Evolutionary conservation across 2,888 invertebrate genomes (phyloP), one percentile per base, ranked within the genome.

Genomic region (Dryobotodes eremita): DNA sequence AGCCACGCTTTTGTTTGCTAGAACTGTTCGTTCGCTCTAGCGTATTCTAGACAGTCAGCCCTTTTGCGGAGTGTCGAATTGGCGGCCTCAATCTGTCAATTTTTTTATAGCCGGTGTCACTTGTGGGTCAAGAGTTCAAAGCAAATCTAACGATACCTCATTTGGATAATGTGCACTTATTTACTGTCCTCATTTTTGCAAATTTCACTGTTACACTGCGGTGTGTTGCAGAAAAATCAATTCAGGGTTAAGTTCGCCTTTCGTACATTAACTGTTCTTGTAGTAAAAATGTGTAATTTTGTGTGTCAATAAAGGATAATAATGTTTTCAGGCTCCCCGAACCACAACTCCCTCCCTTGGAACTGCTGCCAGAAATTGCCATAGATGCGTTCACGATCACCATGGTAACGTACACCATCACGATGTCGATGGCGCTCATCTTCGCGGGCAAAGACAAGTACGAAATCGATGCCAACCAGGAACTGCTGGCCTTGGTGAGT

Each of bases 351-450:
- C 98, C 98, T 0, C 97, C 97, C 0, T 92, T 98, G 70, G 95
- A 97, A 48, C 92, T 98, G 53, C 87, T 98, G 11, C 97, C 97
- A 0, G 88, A 92, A 17, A 96, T 98, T 64, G 96, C 97, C 0
- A 70, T 98, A 36, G 98, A 98, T 90, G 97, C 98, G 57, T 96
- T 98, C 87, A 97, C 98, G 46, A 98, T 98, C 86, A 97, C 98
- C 17, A 97, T 98, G 97, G 98, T 98, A 5, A 98, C 98, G 0
- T 98, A 98, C 93, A 98, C 98, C 71, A 97, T 98, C 53, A 97
- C 98, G 10, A 98, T 98, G 97, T 98, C 98, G 0, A 98, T 98
- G 98, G 98, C 98, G 0, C 96, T 98, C 65, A 98, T 98, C 80
- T 98, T 98, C 93, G 98, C 98, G 0, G 97, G 97, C 83, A 98